Conservation (phyloP, 2,113 vertebrate species). For the Piprites chloris region DNA sequence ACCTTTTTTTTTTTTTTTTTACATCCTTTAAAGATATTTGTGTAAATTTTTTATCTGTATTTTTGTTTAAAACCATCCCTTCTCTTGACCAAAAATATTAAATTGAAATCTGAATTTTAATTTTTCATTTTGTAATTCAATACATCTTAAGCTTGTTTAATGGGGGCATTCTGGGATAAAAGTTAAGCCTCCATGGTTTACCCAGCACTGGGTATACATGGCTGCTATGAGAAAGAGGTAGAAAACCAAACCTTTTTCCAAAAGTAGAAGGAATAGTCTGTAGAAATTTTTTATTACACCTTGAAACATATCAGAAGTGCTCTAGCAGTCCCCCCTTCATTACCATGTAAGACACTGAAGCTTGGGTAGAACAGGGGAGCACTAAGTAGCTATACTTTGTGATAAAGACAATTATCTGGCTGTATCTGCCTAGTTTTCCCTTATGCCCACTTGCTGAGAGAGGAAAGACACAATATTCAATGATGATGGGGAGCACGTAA, state of each 20-base stretch:
- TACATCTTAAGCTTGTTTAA: not conserved
- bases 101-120: not conserved
- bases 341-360: not conserved
- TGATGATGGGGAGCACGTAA: not conserved
- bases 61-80: not conserved
- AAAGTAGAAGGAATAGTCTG: not conserved
- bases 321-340: not conserved
- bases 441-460: not conserved
- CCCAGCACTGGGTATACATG: not conserved
- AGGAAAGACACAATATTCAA: not conserved
- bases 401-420: not conserved
- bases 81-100: not conserved
- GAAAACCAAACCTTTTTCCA: not conserved
- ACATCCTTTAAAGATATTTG: not conserved
- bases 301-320: not conserved
- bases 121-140: not conserved
- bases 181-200: not conserved
- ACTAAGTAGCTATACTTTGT: not conserved
- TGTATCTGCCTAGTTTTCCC: not conserved
- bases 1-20: not conserved
- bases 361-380: not conserved
- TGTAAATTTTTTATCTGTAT: not conserved
- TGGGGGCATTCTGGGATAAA: not conserved
- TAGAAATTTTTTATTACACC: not conserved
- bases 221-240: not conserved